phyloP scores from a whole-genome alignment of 2,113 vertebrate genomes.

The Barnardius zonarius region DNA sequence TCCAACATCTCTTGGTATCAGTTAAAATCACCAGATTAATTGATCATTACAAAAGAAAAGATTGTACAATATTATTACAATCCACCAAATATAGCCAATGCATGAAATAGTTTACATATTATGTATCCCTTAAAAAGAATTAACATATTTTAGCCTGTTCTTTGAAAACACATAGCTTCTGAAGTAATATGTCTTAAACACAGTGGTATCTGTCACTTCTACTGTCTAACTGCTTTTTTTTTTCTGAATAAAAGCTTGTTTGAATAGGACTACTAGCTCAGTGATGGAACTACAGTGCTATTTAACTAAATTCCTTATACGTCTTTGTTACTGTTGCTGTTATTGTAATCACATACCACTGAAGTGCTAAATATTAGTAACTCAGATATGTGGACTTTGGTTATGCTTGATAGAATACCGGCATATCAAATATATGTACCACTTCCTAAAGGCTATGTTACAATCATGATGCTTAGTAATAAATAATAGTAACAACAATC shows the following conservation, averaged over 20 bases:
- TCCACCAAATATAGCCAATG: conserved; percentile 17
- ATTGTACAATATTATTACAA: conserved; percentile 17
- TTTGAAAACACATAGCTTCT: conserved; percentile 16
- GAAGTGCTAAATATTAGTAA: conserved; percentile 58
- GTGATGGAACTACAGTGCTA: conserved; percentile 50
- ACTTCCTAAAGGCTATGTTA: conserved; percentile 64
- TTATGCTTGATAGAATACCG: conserved; percentile 62
- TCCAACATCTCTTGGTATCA: not conserved
- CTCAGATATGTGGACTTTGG: conserved; percentile 63
- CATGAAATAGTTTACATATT: conserved; percentile 39
- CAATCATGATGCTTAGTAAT: conserved; percentile 62
- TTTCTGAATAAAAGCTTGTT: conserved; percentile 31
- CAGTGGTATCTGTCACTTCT: conserved; percentile 35
- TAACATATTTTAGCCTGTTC: not conserved
- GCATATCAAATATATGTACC: conserved; percentile 50
- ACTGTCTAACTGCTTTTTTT: not conserved
- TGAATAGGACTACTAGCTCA: conserved; percentile 33
- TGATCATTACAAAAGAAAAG: conserved; percentile 22
- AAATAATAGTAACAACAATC: conserved; percentile 31
- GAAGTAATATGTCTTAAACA: conserved; percentile 21
- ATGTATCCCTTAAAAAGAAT: conserved; percentile 5
- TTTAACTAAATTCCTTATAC: conserved; percentile 38
- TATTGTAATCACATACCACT: conserved; percentile 46
- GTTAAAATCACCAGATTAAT: conserved; percentile 4
- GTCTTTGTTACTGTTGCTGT: not conserved